Percentiles rank a stretch among this genome's conserved stretches.
These are phyloP conservation scores for Protobothrops mucrosquamatus DNA, from an alignment of 2,113 vertebrate genomes.

Conservation along the genomic window DNA sequence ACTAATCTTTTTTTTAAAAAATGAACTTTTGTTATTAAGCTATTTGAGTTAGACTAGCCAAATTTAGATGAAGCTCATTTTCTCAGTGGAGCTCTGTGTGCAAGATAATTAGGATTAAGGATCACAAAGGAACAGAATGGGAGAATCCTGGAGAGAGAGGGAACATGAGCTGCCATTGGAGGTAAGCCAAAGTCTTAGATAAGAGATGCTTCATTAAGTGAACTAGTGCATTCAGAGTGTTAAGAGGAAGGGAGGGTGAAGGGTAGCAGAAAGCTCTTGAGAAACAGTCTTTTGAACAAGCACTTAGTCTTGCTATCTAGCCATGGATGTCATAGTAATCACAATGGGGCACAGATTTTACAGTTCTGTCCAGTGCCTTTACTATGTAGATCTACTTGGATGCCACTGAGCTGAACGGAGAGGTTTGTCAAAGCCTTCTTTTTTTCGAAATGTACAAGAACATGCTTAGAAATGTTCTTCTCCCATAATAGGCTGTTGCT, in stretches of 20 bases:
- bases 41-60: conserved; percentile 39
- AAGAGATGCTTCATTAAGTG: conserved; percentile 66
- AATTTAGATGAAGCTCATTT: conserved; percentile 43
- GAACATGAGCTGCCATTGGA: conserved; percentile 52
- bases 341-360: conserved; percentile 38
- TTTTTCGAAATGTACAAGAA: conserved; percentile 29
- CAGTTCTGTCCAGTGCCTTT: conserved; percentile 54
- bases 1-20: conserved; percentile 26
- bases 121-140: conserved; percentile 59
- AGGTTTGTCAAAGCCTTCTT: conserved; percentile 26
- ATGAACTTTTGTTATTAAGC: conserved; percentile 40
- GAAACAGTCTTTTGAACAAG: conserved; percentile 61
- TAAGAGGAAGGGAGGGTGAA: conserved; percentile 35
- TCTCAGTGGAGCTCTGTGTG: conserved; percentile 40
- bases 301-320: conserved; percentile 50
- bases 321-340: conserved; percentile 59
- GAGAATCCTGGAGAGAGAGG: conserved; percentile 57
- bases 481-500: conserved; percentile 45
- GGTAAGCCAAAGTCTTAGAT: conserved; percentile 61
- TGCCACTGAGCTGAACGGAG: conserved; percentile 36
- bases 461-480: conserved; percentile 55
- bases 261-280: conserved; percentile 55
- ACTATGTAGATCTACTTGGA: conserved; percentile 35
- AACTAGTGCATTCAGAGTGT: conserved; percentile 61
- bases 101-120: conserved; percentile 60